Evolutionary conservation across 1,140 invertebrate species (phyloP), one percentile per base, ranked within the genome.

Genomic region (Propsilocerus akamusi): DNA sequence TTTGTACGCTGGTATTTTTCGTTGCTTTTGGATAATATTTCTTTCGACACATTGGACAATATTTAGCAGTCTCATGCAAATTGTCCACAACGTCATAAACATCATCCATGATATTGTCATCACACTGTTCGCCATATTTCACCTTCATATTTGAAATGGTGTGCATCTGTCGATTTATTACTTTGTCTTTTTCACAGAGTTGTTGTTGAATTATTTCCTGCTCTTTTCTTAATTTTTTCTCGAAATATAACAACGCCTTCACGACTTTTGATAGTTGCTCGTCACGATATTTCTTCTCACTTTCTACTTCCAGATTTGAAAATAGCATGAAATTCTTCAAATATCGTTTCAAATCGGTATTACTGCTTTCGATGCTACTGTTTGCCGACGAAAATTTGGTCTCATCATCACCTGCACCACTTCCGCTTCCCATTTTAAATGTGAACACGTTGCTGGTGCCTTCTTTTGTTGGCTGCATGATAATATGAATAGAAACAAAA

Each of bases 201-300:
- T 77, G 67, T 51, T 73, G 72, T 28, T 73, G 72, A 25, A 81
- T 80, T 17, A 68, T 69, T 57, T 78, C 78, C 60, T 82, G 80
- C 58, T 83, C 80, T 49, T 73, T 72, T 49, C 74, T 72, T 2
- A 82, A 57, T 25, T 77, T 68, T 0, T 77, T 71, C 56, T 83
- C 79, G 17, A 81, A 72, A 12, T 74, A 68, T 2, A 81, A 57
- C 17, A 83, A 58, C 0, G 78, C 77, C 8, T 78, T 71, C 2
- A 81, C 63, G 20, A 83, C 72, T 51, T 70, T 70, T 17, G 73
- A 71, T 12, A 81, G 62, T 55, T 81, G 78, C 49, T 74, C 71
- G 52, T 77, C 75, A 6, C 76, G 69, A 1, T 78, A 60, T 1
- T 62, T 65, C 37, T 70, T 72, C 55, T 77, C 76, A 48, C 57